Base-by-base conservation (phyloP, 2,113 vertebrate species). In the Phasianus colchicus region DNA sequence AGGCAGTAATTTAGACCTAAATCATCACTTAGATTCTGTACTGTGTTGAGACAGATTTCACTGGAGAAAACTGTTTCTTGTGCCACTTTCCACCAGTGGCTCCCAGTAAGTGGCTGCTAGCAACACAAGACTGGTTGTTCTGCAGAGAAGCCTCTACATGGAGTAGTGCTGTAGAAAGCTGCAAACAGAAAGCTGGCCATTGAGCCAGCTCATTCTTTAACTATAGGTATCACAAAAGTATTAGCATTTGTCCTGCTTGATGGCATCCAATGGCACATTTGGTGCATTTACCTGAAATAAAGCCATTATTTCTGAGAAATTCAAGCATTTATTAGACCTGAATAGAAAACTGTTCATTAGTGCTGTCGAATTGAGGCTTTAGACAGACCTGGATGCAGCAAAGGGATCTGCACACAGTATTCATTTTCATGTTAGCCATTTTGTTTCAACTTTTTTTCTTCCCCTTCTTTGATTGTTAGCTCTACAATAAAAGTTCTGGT, bases 341-440 rank as follows among this genome's bases (percentile, higher is more conserved):
- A 86, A 47, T 36, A 43, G 15, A 27, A 79, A 91, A 52, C 7
- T 63, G 13, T 42, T 71, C 19, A 19, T 10, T 42, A n/a, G 25
- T 22, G 19, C 15, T 72, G 22, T n/a, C 57, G 52, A 82, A 89
- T 75, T 52, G 19, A 87, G 9, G 19, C 47, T 86, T 42, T 29
- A 79, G 57, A 30, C 5, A 24, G 48, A 32, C 1, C 0, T 69
- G 14, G 13, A 10, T 69, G 20, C 8, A 72, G 6, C 36, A n/a
- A 8, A 69, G 18, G 0, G 40, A 4, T 74, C 12, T 0, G 0
- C 27, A 16, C 11, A 29, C 3, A 8, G 1, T 60, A 71, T 74
- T 70, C 0, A 50, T 71, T 90, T 74, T 73, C 20, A 15, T 57
- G 6, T 2, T 66, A 48, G 10, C 27, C 34, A 42, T 65, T 79